phyloP scores from a whole-genome alignment of 2,797 vertebrate species.

The Malacoraja senta region DNA sequence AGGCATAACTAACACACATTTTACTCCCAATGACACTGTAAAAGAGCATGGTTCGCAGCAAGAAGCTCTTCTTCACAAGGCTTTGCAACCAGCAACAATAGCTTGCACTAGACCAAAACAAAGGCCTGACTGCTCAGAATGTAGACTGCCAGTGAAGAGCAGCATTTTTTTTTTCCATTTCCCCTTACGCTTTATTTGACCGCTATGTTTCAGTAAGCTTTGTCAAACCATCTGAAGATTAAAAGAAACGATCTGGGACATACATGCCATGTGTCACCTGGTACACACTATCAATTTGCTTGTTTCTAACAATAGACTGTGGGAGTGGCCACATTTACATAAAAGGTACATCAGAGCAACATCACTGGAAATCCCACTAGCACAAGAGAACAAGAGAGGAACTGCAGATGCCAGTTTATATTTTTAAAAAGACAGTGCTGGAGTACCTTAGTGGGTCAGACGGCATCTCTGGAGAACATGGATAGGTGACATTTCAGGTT shows the following conservation, averaged over 20 bases:
- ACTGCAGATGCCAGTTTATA: too few species aligned
- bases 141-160: neutral
- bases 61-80: neutral
- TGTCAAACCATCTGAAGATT: neutral
- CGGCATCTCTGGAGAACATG: too few species aligned
- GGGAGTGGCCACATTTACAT: neutral
- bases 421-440: too few species aligned
- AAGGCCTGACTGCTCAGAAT: neutral
- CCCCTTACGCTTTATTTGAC: neutral
- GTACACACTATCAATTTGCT: neutral
- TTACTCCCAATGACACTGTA: neutral
- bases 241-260: neutral
- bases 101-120: neutral
- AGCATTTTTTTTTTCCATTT: neutral
- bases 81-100: neutral
- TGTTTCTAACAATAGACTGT: neutral
- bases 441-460: too few species aligned
- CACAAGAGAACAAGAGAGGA: neutral
- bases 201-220: neutral
- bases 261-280: neutral
- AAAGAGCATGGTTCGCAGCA: neutral
- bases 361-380: neutral
- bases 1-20: neutral
- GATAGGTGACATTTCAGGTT: too few species aligned
- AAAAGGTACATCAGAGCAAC: neutral